Conservation (phyloP, 2,888 invertebrate species). For the Tinea pellionella region DNA sequence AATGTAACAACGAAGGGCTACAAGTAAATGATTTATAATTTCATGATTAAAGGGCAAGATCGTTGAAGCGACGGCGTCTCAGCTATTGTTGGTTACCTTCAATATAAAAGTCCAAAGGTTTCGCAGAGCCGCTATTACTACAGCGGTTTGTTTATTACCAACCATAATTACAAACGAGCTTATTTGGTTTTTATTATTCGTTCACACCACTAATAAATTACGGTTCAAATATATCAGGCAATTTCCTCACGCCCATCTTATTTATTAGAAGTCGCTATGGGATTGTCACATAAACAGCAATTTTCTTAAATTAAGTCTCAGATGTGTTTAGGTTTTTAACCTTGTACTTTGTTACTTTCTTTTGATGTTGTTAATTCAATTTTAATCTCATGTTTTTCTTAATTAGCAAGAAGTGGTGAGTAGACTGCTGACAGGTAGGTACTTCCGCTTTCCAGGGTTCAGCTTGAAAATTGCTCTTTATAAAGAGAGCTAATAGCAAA, state of each 20-base stretch:
- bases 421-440: no score
- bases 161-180: constrained; percentile 38
- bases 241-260: constrained; percentile 20
- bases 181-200: constrained; percentile 22
- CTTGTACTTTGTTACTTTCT: not conserved
- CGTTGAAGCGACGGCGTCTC: constrained; percentile 16
- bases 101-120: constrained; percentile 54
- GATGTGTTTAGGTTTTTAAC: not conserved
- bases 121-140: constrained; percentile 23
- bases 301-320: not conserved
- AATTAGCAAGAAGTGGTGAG: no score
- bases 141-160: constrained; percentile 35
- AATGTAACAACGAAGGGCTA: not conserved
- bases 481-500: no score
- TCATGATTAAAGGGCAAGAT: constrained; percentile 38
- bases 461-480: no score
- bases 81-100: constrained; percentile 35
- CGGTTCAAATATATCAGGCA: constrained; percentile 32
- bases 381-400: not conserved
- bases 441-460: no score
- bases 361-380: not conserved
- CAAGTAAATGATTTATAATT: constrained; percentile 13
- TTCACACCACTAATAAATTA: constrained; percentile 33
- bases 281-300: constrained; percentile 3
- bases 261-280: constrained; percentile 7